phyloP scores from a whole-genome alignment of 1,140 invertebrate species.

The Andrena cerasifolii region DNA sequence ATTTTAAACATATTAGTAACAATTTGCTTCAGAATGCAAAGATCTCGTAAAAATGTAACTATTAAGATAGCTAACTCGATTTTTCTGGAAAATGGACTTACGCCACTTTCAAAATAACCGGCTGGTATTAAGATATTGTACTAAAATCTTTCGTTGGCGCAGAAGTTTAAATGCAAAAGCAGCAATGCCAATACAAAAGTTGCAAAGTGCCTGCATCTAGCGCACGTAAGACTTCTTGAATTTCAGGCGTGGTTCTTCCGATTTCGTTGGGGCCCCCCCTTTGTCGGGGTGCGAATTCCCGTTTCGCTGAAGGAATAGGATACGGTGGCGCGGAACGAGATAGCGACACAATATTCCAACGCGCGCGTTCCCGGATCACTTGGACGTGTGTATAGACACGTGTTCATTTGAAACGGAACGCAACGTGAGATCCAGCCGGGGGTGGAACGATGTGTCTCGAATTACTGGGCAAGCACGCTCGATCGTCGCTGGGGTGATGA shows the following conservation, averaged over 20 bases:
- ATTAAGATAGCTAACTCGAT: too few species aligned
- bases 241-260: not conserved
- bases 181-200: too few species aligned
- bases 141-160: too few species aligned
- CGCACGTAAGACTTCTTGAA: not conserved
- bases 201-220: too few species aligned
- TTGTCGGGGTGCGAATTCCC: not conserved
- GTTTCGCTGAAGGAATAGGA: constrained; percentile 10
- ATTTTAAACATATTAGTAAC: too few species aligned
- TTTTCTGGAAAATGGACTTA: too few species aligned
- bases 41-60: too few species aligned
- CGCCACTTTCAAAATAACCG: too few species aligned
- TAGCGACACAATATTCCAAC: constrained; percentile 40
- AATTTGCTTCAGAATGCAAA: too few species aligned
- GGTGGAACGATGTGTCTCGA: constrained; percentile 65
- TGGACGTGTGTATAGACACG: constrained; percentile 57
- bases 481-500: constrained; percentile 60
- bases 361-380: constrained; percentile 52
- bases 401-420: constrained; percentile 68
- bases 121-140: too few species aligned
- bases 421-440: constrained; percentile 69
- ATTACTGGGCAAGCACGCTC: constrained; percentile 70
- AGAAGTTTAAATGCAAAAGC: too few species aligned
- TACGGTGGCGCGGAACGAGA: constrained; percentile 5
- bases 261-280: not conserved